These are phyloP conservation scores for Cactoblastis cactorum DNA, from an alignment of 2,888 invertebrate genomes.

Conservation along the genomic window DNA sequence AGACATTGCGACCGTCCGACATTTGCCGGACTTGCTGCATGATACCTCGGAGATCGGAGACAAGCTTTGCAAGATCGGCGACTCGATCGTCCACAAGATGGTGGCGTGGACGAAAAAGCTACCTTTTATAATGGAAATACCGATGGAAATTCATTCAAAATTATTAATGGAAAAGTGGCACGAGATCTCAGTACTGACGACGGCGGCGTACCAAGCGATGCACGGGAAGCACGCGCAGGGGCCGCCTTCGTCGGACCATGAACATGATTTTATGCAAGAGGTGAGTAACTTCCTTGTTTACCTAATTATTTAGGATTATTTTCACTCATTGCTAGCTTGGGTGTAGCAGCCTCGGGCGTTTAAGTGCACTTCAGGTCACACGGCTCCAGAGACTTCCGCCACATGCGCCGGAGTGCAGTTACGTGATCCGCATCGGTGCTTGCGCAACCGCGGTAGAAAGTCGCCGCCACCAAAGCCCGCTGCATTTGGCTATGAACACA, in stretches of 20 bases:
- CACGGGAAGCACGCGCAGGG: conserved; percentile 82
- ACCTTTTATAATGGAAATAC: conserved; percentile 97
- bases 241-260: conserved; percentile 73
- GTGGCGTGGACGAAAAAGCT: conserved; percentile 99
- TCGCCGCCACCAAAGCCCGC: conserved; percentile 55
- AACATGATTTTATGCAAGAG: conserved; percentile 92
- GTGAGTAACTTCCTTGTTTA: conserved; percentile 64
- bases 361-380: conserved; percentile 49
- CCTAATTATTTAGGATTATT: conserved; percentile 4
- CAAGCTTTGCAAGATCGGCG: conserved; percentile 96
- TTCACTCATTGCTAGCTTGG: neutral
- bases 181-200: conserved; percentile 94
- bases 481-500: conserved; percentile 64
- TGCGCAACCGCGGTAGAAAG: conserved; percentile 75
- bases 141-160: conserved; percentile 96
- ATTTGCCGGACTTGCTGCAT: conserved; percentile 93
- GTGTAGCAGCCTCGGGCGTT: conserved; percentile 16
- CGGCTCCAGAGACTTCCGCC: conserved; percentile 71
- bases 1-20: conserved; percentile 95
- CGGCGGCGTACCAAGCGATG: conserved; percentile 95
- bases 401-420: conserved; percentile 67
- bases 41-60: conserved; percentile 95
- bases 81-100: conserved; percentile 98
- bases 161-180: conserved; percentile 99
- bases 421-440: conserved; percentile 73